These are phyloP conservation scores for Idaea aversata DNA, from an alignment of 2,888 invertebrate genomes.

Conservation along the genomic window DNA sequence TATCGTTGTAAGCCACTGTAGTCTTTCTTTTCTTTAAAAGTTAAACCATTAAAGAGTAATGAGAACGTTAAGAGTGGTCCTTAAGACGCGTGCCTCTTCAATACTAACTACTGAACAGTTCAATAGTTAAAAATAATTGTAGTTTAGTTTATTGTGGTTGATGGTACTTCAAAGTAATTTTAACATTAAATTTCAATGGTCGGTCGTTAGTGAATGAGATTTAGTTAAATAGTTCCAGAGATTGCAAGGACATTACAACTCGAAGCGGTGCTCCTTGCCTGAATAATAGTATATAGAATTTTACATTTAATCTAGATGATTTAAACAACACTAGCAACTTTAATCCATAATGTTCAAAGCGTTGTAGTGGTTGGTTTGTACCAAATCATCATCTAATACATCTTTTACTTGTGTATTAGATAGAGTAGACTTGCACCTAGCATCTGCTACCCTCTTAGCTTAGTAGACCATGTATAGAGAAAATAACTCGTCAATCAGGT, in stretches of 20 bases:
- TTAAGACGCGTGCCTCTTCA: constrained; percentile 75
- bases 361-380: too few species aligned
- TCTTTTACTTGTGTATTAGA: too few species aligned
- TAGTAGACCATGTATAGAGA: too few species aligned
- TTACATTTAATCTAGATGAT: too few species aligned
- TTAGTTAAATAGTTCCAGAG: neutral
- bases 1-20: constrained; percentile 48
- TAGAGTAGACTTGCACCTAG: too few species aligned
- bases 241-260: neutral
- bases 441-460: too few species aligned
- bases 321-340: too few species aligned
- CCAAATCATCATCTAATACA: too few species aligned
- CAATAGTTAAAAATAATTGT: constrained; percentile 75
- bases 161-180: neutral
- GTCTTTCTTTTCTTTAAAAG: constrained; percentile 65
- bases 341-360: too few species aligned
- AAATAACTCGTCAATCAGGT: too few species aligned
- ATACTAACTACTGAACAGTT: constrained; percentile 70
- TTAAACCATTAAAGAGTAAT: constrained; percentile 77
- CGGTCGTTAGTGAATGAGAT: neutral
- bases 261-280: too few species aligned
- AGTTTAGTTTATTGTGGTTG: constrained; percentile 49
- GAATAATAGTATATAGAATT: too few species aligned
- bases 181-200: neutral
- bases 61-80: constrained; percentile 73